Conservation (phyloP, 1,140 invertebrate species). For the Drosophila persimilis region DNA sequence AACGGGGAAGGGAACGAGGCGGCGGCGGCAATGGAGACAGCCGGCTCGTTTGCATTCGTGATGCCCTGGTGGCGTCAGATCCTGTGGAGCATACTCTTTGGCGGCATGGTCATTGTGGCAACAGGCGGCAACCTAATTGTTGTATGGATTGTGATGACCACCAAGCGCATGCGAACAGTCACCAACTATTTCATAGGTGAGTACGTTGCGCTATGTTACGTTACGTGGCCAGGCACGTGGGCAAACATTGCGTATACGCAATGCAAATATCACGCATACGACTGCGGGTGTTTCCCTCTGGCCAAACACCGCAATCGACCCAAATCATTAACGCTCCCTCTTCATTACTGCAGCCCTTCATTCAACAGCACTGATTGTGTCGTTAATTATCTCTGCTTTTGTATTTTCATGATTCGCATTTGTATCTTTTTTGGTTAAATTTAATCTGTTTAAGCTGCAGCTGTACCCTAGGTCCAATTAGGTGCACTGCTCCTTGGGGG, state of each 20-base stretch:
- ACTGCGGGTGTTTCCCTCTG: no score
- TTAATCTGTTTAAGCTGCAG: no score
- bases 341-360: no score
- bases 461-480: no score
- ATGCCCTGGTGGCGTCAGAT: constrained; percentile 93
- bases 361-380: no score
- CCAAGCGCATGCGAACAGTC: constrained; percentile 96
- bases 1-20: constrained; percentile 36
- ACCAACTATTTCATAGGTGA: constrained; percentile 96
- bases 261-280: constrained; percentile 47
- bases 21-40: constrained; percentile 41
- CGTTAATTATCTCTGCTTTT: no score
- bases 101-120: constrained; percentile 94
- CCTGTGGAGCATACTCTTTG: constrained; percentile 92
- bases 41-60: constrained; percentile 85
- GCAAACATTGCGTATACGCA: constrained; percentile 36
- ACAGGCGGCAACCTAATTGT: constrained; percentile 96
- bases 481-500: no score
- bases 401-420: no score
- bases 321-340: no score
- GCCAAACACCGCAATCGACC: no score
- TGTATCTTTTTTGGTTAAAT: no score
- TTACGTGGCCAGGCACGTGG: background rate
- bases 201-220: constrained; percentile 42
- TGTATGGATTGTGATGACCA: constrained; percentile 96